phyloP scores from a whole-genome alignment of 2,888 invertebrate species.

The Apodemia mormo region DNA sequence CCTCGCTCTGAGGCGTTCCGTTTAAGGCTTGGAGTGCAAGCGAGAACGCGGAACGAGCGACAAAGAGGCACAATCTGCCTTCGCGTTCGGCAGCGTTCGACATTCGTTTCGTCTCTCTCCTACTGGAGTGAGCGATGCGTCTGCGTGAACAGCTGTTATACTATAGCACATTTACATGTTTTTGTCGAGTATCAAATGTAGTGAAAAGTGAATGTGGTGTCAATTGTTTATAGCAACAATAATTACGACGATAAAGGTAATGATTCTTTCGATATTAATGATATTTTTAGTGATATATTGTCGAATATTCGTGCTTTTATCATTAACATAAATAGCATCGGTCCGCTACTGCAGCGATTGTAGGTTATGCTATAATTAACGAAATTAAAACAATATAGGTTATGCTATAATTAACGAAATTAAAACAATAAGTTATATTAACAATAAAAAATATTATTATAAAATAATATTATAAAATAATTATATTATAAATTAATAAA shows the following conservation, averaged over 20 bases:
- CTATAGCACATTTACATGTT: conserved; percentile 8
- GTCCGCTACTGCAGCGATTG: conserved; percentile 34
- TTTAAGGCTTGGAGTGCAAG: too few relatives aligned
- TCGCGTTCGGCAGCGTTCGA: neutral
- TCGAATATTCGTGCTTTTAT: conserved; percentile 37
- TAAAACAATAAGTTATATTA: too few relatives aligned
- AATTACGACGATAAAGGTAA: conserved; percentile 28
- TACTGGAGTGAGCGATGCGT: conserved; percentile 2
- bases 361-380: conserved; percentile 31
- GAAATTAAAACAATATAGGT: conserved; percentile 4
- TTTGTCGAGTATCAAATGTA: conserved; percentile 17
- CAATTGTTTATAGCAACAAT: conserved; percentile 19
- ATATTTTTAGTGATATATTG: conserved; percentile 38
- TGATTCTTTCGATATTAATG: conserved; percentile 38
- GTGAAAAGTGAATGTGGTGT: conserved; percentile 20
- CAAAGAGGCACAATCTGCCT: neutral
- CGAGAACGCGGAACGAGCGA: neutral
- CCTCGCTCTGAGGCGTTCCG: too few relatives aligned
- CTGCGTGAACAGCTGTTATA: neutral
- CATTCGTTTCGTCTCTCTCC: neutral
- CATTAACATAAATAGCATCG: conserved; percentile 35
- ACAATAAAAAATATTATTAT: too few relatives aligned
- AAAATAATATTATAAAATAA: too few relatives aligned
- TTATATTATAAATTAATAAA: too few relatives aligned
- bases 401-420: too few relatives aligned